These are phyloP conservation scores for Leucophenga varia DNA, from an alignment of 1,140 invertebrate genomes.

Conservation along the genomic window DNA sequence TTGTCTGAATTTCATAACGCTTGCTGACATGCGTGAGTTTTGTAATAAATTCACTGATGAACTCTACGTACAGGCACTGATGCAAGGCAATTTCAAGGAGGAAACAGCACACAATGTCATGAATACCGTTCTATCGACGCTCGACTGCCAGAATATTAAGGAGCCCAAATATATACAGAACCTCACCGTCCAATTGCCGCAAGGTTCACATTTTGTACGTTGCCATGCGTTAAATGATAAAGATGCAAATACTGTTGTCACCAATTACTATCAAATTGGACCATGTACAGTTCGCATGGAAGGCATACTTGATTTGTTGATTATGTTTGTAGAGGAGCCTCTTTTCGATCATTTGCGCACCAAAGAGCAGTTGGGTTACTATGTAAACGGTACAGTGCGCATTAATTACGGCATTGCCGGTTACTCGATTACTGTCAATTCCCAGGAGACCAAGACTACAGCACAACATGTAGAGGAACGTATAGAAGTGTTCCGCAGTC, in stretches of 20 bases:
- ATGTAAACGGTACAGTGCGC: slow-evolving; percentile 68
- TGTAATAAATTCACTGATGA: slow-evolving; percentile 61
- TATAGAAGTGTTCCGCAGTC: slow-evolving; percentile 73
- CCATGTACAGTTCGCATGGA: slow-evolving; percentile 63
- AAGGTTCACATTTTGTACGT: slow-evolving; percentile 66
- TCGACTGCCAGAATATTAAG: slow-evolving; percentile 43
- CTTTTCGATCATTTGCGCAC: slow-evolving; percentile 85
- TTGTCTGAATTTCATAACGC: slow-evolving; percentile 63
- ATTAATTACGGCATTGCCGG: slow-evolving; percentile 74
- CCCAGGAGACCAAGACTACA: slow-evolving; percentile 72
- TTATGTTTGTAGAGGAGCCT: slow-evolving; percentile 81
- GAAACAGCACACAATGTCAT: slow-evolving; percentile 63
- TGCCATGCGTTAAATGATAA: slow-evolving; percentile 69
- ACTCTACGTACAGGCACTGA: slow-evolving; percentile 68
- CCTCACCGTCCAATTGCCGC: slow-evolving; percentile 61
- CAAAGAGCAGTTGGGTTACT: slow-evolving; percentile 87
- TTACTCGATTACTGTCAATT: slow-evolving; percentile 71
- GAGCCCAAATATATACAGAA: slow-evolving; percentile 37
- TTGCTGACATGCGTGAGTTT: slow-evolving; percentile 65
- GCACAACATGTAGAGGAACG: slow-evolving; percentile 71
- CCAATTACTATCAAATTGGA: slow-evolving; percentile 87
- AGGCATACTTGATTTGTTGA: slow-evolving; percentile 76
- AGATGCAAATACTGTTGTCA: slow-evolving; percentile 82
- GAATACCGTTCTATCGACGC: slow-evolving; percentile 43
- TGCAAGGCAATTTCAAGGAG: slow-evolving; percentile 75